Conservation (phyloP, 1,140 invertebrate species). For the Lepidostoma basale region DNA sequence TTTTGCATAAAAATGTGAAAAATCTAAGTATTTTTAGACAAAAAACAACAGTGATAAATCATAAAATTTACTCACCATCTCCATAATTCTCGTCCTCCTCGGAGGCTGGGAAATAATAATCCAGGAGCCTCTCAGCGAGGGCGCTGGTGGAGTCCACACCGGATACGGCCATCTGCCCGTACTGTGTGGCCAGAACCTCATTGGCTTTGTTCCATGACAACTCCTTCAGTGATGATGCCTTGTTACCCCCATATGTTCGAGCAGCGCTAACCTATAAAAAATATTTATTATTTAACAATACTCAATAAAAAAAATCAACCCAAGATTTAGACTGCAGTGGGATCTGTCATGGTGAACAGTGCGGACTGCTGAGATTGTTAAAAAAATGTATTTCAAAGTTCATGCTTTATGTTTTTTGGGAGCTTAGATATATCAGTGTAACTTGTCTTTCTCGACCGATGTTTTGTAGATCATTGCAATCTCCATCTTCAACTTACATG, state of each 20-base stretch:
- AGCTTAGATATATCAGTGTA: too few species aligned
- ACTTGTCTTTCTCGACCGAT: too few species aligned
- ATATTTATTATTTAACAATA: neutral
- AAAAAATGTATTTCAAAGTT: too few species aligned
- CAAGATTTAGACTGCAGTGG: too few species aligned
- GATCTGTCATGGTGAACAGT: too few species aligned
- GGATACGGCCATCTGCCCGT: constrained; percentile 67
- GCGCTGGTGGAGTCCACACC: constrained; percentile 67
- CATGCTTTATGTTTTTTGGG: too few species aligned
- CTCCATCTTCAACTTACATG: too few species aligned
- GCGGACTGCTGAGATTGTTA: too few species aligned
- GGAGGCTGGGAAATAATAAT: constrained; percentile 69
- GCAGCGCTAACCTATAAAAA: constrained; percentile 57
- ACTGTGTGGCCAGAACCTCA: constrained; percentile 68
- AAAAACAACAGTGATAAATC: neutral
- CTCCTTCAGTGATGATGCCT: constrained; percentile 68
- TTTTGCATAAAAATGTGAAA: too few species aligned
- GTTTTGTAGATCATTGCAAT: too few species aligned
- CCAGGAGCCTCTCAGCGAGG: constrained; percentile 67
- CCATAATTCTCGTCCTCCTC: constrained; percentile 59
- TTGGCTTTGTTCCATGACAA: constrained; percentile 74
- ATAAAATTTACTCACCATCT: constrained; percentile 36
- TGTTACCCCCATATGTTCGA: constrained; percentile 64
- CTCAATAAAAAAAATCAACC: too few species aligned
- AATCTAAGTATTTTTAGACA: neutral